Percentiles rank a stretch among this genome's conserved stretches.
Conservation (phyloP, 2,113 vertebrate species). For the Sapayoa aenigma region DNA sequence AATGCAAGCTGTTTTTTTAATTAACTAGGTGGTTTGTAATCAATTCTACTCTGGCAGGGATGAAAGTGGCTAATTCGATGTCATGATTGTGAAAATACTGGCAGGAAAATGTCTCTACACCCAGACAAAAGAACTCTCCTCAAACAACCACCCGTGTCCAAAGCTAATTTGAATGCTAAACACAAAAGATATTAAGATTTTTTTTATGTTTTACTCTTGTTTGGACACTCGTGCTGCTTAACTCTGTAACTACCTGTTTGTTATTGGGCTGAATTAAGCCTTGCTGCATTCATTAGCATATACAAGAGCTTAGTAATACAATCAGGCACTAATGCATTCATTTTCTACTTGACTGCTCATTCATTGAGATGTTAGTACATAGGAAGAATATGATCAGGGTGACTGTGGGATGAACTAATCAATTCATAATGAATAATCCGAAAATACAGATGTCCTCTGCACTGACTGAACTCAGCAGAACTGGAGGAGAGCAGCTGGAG, state of each 20-base stretch:
- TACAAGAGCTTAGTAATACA: conserved; percentile 66
- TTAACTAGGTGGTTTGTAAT: conserved; percentile 39
- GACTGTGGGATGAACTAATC: conserved; percentile 44
- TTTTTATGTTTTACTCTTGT: background rate
- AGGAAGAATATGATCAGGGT: conserved; percentile 50
- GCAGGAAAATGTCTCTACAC: background rate
- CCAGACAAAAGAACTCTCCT: conserved; percentile 21
- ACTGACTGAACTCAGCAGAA: background rate
- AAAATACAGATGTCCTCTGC: conserved; percentile 6
- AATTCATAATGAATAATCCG: conserved; percentile 36
- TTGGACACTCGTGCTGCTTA: background rate
- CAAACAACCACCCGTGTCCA: background rate
- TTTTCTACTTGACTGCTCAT: conserved; percentile 83
- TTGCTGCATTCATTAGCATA: conserved; percentile 1
- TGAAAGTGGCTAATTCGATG: background rate
- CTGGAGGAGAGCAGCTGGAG: background rate
- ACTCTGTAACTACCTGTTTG: conserved; percentile 54
- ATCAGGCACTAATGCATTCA: conserved; percentile 79
- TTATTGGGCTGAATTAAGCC: conserved; percentile 2
- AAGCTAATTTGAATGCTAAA: conserved; percentile 23
- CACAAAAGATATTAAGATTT: background rate
- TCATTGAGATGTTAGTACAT: conserved; percentile 73
- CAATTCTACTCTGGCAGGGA: background rate
- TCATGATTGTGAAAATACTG: background rate
- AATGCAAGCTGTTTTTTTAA: conserved; percentile 31